Evolutionary conservation across 2,888 invertebrate species (phyloP), one percentile per base, ranked within the genome.

Genomic region (Encarsia formosa): DNA sequence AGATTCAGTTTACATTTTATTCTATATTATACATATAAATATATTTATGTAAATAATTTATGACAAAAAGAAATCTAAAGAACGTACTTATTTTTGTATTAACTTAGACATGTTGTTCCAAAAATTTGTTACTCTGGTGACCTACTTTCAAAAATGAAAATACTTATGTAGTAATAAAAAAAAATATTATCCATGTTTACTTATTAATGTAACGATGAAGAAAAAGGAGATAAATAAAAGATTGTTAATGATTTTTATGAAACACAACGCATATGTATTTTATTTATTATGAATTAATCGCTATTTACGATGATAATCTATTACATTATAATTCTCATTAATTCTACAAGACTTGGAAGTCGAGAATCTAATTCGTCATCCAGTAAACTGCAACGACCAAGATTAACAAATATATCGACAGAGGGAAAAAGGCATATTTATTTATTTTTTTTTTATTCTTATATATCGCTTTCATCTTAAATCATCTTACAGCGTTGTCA

Each of bases 241-340:
- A 50, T 38, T 52, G 38, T 41, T 16, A 26, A 42, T 50, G 15
- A 49, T 52, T 54, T 57, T 57, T 52, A 54, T 49, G 52, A 57
- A 57, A 57, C 54, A 57, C 52, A 57, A 57, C 54, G 54, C 54
- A 54, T 52, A 52, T 57, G 56, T 57, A 54, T 57, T 52, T 57
- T 54, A 29, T 50, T 56, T 52, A 53, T 54, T 37, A 53, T 56
- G 49, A 53, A 53, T 54, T 26, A 46, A 50, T 49, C 46, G 38
- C 49, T 52, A 46, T 19, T 52, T 46, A 43, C 47, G 41, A 52
- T 23, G 41, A 52, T 23, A 42, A 16, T 54, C 54, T 54, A 57
- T 57, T 57, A 54, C 57, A 57, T 49, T 54, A n/a, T n/a, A n/a
- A n/a, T 52, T 54, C 54, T 54, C 35, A 49, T 54, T 52, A 57